These are phyloP conservation scores for Etia nguti DNA, from an alignment of 2,113 vertebrate species.

Conservation along the genomic window DNA sequence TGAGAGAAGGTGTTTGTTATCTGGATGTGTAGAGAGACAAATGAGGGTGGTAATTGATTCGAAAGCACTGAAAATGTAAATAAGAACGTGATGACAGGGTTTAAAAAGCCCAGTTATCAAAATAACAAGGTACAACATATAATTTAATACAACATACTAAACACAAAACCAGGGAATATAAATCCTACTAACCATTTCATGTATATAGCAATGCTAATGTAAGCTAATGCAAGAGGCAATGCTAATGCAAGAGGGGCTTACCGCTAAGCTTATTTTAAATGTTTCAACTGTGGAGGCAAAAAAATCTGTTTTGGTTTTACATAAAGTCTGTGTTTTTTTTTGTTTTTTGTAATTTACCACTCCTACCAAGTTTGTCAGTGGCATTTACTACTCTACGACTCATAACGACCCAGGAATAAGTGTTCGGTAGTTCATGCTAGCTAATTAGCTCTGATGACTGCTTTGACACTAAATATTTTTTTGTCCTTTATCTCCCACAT, in stretches of 20 bases:
- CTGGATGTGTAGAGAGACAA: background rate
- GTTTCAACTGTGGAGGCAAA: background rate
- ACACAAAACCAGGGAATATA: background rate
- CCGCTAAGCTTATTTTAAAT: rapidly evolving
- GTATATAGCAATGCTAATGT: background rate
- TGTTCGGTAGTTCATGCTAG: background rate
- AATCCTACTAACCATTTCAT: background rate
- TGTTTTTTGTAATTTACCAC: background rate
- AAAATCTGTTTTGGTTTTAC: background rate
- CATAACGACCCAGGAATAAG: background rate
- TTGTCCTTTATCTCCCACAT: background rate
- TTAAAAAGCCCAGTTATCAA: background rate
- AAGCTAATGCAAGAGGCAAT: background rate
- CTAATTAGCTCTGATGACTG: background rate
- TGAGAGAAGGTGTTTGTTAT: background rate
- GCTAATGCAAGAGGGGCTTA: background rate
- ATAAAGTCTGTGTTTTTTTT: background rate
- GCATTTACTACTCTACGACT: background rate
- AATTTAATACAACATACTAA: background rate
- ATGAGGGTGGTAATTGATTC: background rate
- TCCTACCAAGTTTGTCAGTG: background rate
- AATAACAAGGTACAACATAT: background rate
- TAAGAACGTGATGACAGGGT: rapidly evolving
- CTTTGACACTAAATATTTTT: background rate
- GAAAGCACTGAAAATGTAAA: background rate